Conservation (phyloP, 2,888 invertebrate species). For the Leptothorax acervorum region DNA sequence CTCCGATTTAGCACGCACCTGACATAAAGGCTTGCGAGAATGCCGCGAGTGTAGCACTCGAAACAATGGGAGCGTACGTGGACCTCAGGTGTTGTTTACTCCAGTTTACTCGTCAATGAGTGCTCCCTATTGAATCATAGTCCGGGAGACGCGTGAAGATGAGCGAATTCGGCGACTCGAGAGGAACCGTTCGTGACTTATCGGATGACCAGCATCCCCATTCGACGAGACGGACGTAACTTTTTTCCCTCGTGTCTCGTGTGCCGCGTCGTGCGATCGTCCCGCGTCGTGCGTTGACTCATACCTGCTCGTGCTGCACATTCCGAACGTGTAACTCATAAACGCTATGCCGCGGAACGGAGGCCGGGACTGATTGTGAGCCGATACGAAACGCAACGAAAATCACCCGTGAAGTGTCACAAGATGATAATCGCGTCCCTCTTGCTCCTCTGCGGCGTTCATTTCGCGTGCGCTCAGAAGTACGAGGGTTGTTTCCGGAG, state of each 20-base stretch:
- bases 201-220: neutral
- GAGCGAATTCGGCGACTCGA: neutral
- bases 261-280: neutral
- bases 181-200: neutral
- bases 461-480: constrained; percentile 51
- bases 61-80: constrained; percentile 24
- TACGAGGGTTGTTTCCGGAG: constrained; percentile 80
- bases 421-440: neutral
- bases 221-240: constrained; percentile 8
- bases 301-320: constrained; percentile 9
- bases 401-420: neutral
- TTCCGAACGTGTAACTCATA: constrained; percentile 28
- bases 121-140: neutral
- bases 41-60: neutral
- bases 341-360: neutral
- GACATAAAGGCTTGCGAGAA: neutral
- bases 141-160: neutral
- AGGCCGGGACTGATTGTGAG: neutral
- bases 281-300: constrained; percentile 24
- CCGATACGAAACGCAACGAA: neutral
- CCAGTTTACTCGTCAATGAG: neutral
- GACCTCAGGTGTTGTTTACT: constrained; percentile 16
- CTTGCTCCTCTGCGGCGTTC: constrained; percentile 8
- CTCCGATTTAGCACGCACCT: neutral
- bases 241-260: neutral